phyloP scores from a whole-genome alignment of 2,113 vertebrate genomes.

The Chaenogobius annularis region DNA sequence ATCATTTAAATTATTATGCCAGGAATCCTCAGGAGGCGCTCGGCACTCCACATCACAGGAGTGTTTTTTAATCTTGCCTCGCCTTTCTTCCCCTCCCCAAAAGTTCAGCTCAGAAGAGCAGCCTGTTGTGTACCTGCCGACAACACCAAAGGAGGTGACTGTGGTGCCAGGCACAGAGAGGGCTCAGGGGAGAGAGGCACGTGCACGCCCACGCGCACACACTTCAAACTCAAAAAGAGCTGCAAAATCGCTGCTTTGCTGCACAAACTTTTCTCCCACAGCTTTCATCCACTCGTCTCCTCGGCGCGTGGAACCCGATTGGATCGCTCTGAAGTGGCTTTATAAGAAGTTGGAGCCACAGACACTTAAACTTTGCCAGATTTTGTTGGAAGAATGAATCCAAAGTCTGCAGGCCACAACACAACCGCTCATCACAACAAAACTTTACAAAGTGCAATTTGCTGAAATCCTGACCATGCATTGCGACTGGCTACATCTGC shows the following conservation, averaged over 20 bases:
- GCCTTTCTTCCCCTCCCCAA: constrained; percentile 76
- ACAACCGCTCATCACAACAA: constrained; percentile 46
- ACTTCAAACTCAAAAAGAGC: constrained; percentile 76
- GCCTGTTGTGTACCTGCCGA: constrained; percentile 82
- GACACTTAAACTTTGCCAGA: constrained; percentile 67
- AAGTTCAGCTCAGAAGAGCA: constrained; percentile 76
- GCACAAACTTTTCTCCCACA: constrained; percentile 74
- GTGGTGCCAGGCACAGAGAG: constrained; percentile 74
- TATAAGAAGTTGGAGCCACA: constrained; percentile 64
- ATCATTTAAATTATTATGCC: constrained; percentile 89
- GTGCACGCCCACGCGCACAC: constrained; percentile 26
- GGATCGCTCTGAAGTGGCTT: constrained; percentile 71
- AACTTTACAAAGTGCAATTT: constrained; percentile 66
- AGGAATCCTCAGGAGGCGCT: constrained; percentile 82
- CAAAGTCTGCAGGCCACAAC: constrained; percentile 40
- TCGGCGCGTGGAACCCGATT: constrained; percentile 65
- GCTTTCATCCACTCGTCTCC: constrained; percentile 77
- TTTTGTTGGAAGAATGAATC: constrained; percentile 53
- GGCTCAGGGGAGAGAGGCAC: constrained; percentile 76
- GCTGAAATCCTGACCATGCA: constrained; percentile 59
- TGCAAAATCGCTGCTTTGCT: constrained; percentile 78
- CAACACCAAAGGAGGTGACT: constrained; percentile 81
- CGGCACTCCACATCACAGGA: constrained; percentile 82
- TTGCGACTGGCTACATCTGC: constrained; percentile 63
- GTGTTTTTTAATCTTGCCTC: constrained; percentile 85